Base-by-base conservation (phyloP, 2,797 vertebrate genomes). In the Chelmon rostratus region DNA sequence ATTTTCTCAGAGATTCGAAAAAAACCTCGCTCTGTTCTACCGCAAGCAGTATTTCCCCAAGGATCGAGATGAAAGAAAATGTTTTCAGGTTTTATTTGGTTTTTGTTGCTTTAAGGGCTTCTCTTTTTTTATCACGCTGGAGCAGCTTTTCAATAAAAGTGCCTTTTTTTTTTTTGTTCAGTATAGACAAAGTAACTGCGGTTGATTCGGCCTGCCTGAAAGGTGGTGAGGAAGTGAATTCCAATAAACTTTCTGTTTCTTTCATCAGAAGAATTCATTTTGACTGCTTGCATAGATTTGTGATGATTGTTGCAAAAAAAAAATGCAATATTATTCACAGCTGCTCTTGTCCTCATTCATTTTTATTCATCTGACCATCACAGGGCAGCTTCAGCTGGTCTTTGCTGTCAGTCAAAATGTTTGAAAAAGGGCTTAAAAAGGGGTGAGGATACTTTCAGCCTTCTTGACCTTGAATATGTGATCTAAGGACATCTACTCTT, bases 71-170 rank as follows among this genome's bases (percentile, higher is more conserved):
- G 79, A 93, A 88, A 91, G 76, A 91, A 89, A 89, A 81, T 76
- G 87, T 93, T 91, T 91, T 90, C 78, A 82, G 81, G 76, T 91
- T 91, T 90, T 91, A 88, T 93, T 92, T 92, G 83, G n/a, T 90
- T 92, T 88, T 79, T 82, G 77, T 84, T 89, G 76, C 81, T 92
- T 88, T 81, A 88, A 86, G 81, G 79, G 28, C 0, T 83, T 67
- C 73, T 73, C 64, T 80, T 78, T 78, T 74, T 68, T 37, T 68
- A 86, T 88, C 83, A 67, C 15, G 25, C 74, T 62, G 23, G 76
- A 89, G 73, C 82, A 87, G 75, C 85, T 84, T 88, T 88, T 91
- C 83, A 91, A 86, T 89, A 83, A 91, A 86, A 85, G 52, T 64
- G n/a, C 7, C 4, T 28, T 38, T 76, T 72, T 64, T 69, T 79